phyloP scores from a whole-genome alignment of 2,113 vertebrate genomes.

The Excalfactoria chinensis region DNA sequence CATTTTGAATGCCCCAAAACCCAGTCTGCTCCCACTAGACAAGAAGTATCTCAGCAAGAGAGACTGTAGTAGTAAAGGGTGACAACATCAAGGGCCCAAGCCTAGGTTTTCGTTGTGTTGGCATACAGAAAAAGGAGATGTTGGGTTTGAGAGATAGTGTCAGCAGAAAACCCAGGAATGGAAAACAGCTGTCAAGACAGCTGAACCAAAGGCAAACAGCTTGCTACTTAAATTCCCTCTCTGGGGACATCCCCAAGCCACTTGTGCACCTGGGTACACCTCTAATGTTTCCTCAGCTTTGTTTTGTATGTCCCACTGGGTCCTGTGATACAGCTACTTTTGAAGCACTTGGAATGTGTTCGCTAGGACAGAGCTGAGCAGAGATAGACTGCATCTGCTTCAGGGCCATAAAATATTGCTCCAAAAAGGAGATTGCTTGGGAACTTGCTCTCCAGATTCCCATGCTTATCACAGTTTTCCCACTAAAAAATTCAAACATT shows the following conservation, averaged over 20 bases:
- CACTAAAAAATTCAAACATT: not conserved
- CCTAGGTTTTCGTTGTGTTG: not conserved
- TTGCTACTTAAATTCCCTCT: not conserved
- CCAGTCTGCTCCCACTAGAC: not conserved
- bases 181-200: not conserved
- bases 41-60: not conserved
- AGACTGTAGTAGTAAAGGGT: not conserved
- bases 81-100: not conserved
- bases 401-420: not conserved
- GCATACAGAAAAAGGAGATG: not conserved
- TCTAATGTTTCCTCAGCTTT: conserved; percentile 8
- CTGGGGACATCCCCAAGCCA: not conserved
- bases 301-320: not conserved
- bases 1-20: not conserved
- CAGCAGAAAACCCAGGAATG: not conserved
- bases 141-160: not conserved
- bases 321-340: not conserved
- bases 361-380: not conserved
- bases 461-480: not conserved
- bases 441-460: not conserved
- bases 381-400: not conserved
- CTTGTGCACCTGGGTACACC: not conserved
- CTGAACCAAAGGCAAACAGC: not conserved
- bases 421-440: not conserved
- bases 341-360: not conserved